Evolutionary conservation across 2,113 vertebrate genomes (phyloP).

Genomic region (Hemiprocne comata): DNA sequence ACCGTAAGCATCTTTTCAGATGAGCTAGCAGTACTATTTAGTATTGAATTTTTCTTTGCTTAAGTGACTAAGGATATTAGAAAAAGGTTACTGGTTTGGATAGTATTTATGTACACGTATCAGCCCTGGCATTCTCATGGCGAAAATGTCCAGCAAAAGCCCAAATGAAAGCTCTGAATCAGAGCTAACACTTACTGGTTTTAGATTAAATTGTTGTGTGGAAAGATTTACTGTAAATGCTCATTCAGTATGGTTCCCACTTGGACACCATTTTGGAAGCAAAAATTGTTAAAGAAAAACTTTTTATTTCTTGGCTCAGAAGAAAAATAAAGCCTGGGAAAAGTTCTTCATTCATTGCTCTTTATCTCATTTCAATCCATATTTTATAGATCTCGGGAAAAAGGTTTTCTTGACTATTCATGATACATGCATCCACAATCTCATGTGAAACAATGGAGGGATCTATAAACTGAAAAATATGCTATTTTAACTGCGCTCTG

Average conservation of each 20-base stretch:
- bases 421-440: background rate
- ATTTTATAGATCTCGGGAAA: background rate
- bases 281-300: background rate
- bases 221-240: background rate
- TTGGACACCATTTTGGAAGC: background rate
- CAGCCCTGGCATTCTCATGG: background rate
- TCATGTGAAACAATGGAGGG: background rate
- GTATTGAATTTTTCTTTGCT: background rate
- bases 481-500: background rate
- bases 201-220: background rate
- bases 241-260: background rate
- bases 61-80: background rate
- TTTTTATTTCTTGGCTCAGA: background rate
- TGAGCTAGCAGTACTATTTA: background rate
- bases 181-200: background rate
- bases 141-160: background rate
- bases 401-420: background rate
- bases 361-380: background rate
- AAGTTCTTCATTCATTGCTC: background rate
- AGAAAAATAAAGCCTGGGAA: background rate
- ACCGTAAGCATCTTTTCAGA: background rate
- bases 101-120: background rate
- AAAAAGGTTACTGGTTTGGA: background rate
- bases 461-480: background rate
- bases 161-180: background rate